A percentile compares a stretch with the other conserved stretches of the same genome.
Conservation (phyloP, 2,888 invertebrate species). For the Gortyna flavago region DNA sequence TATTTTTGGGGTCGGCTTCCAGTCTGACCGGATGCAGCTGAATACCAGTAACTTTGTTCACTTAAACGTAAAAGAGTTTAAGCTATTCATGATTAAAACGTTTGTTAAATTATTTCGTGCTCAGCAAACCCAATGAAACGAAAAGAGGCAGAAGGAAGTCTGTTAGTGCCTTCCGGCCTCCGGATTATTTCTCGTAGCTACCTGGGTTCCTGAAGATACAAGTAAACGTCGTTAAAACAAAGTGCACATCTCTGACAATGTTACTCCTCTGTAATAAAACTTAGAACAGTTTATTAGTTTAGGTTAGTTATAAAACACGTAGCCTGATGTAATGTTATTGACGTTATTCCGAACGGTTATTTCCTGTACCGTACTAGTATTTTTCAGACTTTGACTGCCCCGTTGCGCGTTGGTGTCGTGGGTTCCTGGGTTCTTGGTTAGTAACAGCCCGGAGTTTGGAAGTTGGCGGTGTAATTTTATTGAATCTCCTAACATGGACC, state of each 20-base stretch:
- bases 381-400: no score
- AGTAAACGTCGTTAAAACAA: slow-evolving; percentile 22
- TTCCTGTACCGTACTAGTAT: no score
- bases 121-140: not conserved
- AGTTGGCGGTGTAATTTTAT: no score
- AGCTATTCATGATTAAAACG: no score
- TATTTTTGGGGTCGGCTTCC: no score
- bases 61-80: no score
- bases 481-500: not conserved
- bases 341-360: not conserved
- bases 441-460: no score
- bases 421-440: no score
- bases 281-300: slow-evolving; percentile 19
- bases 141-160: not conserved
- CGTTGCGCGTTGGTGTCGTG: no score
- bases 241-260: slow-evolving; percentile 10
- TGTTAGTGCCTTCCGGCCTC: not conserved
- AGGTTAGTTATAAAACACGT: slow-evolving; percentile 14
- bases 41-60: no score
- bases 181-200: slow-evolving; percentile 15
- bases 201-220: slow-evolving; percentile 1
- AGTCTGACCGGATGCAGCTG: no score
- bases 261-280: slow-evolving; percentile 22
- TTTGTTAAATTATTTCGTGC: no score
- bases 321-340: not conserved